Evolutionary conservation across 2,113 vertebrate genomes (phyloP), one percentile per base, ranked within the genome.

Genomic region (Pangasianodon gigas): DNA sequence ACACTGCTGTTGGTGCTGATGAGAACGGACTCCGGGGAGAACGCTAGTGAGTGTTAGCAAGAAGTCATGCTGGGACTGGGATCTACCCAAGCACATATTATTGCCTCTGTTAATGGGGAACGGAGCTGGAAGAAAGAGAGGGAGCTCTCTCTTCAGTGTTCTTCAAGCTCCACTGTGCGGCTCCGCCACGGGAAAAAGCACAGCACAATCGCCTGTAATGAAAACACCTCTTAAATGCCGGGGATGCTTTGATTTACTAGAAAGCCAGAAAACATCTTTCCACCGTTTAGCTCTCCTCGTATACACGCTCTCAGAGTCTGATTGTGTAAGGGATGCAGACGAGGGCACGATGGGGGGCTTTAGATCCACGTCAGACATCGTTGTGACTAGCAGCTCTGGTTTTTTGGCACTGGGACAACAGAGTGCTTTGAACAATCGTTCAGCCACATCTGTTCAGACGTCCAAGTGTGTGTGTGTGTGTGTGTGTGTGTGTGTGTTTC

Each of bases 201-300:
- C 62, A 90, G 19, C 87, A 90, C 65, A 67, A 32, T 69, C 32
- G 65, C 62, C 11, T n/a, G 62, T 54, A 26, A 74, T 86, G 85
- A 86, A 86, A 74, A 19, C 26, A 26, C 71, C 81, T 88, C 71
- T 85, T 90, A 90, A 90, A 90, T 88, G 46, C 81, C 56, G 29
- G 44, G 81, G 80, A 90, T 88, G 86, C 62, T 80, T 88, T 88
- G 87, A 84, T 88, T 77, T 90, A 85, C 71, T 56, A 60, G 62
- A 71, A 90, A 56, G 29, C 86, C 56, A 51, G 51, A 85, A 46
- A 85, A 32, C 54, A 74, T 88, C 84, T 83, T 69, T 48, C 19
- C 32, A 16, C 19, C 21, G 5, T 48, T 60, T 44, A 62, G 56
- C n/a, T 81, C n/a, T 81, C 60, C 16, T 37, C 21, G 65, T 74